Evolutionary conservation across 2,113 vertebrate species (phyloP).

Genomic region (Pterocles orientalis): DNA sequence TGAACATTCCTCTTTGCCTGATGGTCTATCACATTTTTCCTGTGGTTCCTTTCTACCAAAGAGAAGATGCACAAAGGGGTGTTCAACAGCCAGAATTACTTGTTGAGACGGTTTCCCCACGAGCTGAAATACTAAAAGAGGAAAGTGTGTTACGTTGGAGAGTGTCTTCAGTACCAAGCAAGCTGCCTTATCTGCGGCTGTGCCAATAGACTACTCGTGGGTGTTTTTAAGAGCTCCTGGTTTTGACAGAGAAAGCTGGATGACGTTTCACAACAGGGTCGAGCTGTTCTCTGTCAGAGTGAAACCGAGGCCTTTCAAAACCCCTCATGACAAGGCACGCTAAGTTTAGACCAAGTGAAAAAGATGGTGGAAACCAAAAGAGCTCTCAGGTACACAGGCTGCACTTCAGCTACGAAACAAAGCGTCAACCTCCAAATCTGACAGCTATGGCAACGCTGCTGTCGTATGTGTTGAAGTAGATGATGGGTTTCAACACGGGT

Average conservation of each 20-base stretch:
- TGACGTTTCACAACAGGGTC: not conserved
- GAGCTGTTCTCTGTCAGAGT: not conserved
- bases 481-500: not conserved
- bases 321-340: not conserved
- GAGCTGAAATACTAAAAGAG: not conserved
- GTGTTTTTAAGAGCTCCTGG: not conserved
- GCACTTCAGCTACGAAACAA: not conserved
- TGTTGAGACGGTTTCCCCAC: accelerated
- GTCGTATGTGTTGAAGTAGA: accelerated
- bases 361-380: not conserved
- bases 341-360: not conserved
- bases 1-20: not conserved
- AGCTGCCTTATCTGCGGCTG: not conserved
- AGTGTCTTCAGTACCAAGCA: not conserved
- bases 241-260: not conserved
- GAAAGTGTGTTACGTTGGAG: not conserved
- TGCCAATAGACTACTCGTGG: not conserved
- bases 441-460: not conserved
- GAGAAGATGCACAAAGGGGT: not conserved
- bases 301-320: not conserved
- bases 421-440: not conserved
- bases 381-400: not conserved
- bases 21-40: not conserved
- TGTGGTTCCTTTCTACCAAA: not conserved
- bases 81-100: not conserved